Base-by-base conservation (phyloP, 37 sponge, comb jelly and placozoan species). In the Bolinopsis microptera region DNA sequence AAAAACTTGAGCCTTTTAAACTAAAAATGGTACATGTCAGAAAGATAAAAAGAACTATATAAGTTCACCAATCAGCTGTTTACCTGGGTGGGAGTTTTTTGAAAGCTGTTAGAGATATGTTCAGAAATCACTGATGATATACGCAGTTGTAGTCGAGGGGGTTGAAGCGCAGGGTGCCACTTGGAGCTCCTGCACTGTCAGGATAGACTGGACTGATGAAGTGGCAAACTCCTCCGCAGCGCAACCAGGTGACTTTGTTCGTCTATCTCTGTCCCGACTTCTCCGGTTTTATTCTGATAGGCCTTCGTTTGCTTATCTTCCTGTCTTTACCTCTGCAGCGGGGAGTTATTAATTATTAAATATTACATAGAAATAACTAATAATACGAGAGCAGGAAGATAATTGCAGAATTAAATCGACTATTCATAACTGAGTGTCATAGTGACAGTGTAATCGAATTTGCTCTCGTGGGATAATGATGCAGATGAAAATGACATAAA, bases 31-130 rank as follows among this genome's bases (percentile, higher is more conserved):
- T n/a, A n/a, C n/a, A n/a, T n/a, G n/a, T n/a, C n/a, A n/a, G n/a
- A n/a, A n/a, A n/a, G n/a, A n/a, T n/a, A n/a, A n/a, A n/a, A n/a
- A n/a, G n/a, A n/a, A n/a, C n/a, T n/a, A n/a, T n/a, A n/a, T n/a
- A n/a, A n/a, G n/a, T n/a, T n/a, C n/a, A n/a, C n/a, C n/a, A n/a
- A n/a, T n/a, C n/a, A n/a, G n/a, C n/a, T 48, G 13, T 48, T 0
- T n/a, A 96, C 96, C 95, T 97, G 97, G 0, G 92, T 68, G 33
- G 96, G 94, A 23, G 98, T 96, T 31, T 96, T 94, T n/a, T n/a
- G n/a, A 39, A 76, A 94, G 48, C 90, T 76, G 41, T 93, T 94
- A 25, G 95, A 83, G n/a, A n/a, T n/a, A n/a, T n/a, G n/a, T n/a
- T n/a, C n/a, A n/a, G n/a, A n/a, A 32, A 92, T 98, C 97, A 38